Evolutionary conservation across 1,140 invertebrate genomes (phyloP).

Genomic region (Cryptotermes secundus): DNA sequence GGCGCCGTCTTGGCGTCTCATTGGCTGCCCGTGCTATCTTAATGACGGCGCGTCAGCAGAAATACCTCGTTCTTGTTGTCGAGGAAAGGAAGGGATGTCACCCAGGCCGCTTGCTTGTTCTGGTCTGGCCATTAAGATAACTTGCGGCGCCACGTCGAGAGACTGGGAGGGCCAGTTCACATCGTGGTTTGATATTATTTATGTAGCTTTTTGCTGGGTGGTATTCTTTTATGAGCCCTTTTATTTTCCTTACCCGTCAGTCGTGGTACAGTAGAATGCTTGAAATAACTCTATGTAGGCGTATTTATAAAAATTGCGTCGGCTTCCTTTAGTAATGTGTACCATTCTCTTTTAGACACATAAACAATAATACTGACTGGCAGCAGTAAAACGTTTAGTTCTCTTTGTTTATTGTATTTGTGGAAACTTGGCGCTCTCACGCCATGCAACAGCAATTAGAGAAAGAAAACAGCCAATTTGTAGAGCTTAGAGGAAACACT

Average conservation of each 20-base stretch:
- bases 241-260: background rate
- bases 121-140: slow-evolving; percentile 17
- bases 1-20: background rate
- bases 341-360: no score
- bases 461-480: background rate
- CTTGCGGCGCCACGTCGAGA: background rate
- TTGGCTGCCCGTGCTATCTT: slow-evolving; percentile 14
- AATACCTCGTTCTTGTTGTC: background rate
- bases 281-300: background rate
- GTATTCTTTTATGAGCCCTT: background rate
- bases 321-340: background rate
- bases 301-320: background rate
- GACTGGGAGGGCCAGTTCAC: background rate
- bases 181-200: background rate
- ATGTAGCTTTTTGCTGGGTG: background rate
- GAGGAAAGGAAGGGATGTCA: background rate
- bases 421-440: background rate
- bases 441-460: background rate
- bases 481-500: no score
- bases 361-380: background rate
- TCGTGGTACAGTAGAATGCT: background rate
- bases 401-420: background rate
- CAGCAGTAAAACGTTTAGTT: background rate
- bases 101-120: background rate
- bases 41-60: background rate